Percentiles rank a stretch among this genome's conserved stretches.
Evolutionary conservation across 2,113 vertebrate species (phyloP).

Genomic region (Cinclus mexicanus): DNA sequence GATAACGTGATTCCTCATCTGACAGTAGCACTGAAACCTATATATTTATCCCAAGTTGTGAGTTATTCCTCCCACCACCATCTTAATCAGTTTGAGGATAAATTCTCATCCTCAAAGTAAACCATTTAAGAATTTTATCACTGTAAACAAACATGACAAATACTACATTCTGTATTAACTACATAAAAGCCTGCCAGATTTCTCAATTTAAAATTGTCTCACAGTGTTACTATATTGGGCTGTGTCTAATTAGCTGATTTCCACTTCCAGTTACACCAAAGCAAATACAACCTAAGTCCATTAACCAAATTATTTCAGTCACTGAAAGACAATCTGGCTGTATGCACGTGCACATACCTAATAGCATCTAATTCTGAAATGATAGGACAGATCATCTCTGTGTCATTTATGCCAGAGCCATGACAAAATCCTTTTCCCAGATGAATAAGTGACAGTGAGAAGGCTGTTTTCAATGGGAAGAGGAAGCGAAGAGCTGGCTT

Average conservation of each 20-base stretch:
- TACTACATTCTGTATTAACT: background rate
- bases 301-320: background rate
- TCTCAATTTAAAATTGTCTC: slow-evolving; percentile 44
- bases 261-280: background rate
- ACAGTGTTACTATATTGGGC: background rate
- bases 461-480: slow-evolving; percentile 88
- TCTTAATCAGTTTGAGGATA: background rate
- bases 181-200: background rate
- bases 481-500: slow-evolving; percentile 84
- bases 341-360: background rate
- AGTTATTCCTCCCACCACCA: background rate
- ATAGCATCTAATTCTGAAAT: slow-evolving; percentile 49
- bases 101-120: background rate
- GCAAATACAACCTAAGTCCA: background rate
- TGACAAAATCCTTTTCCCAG: slow-evolving; percentile 72
- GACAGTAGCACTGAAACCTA: background rate
- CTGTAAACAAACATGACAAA: slow-evolving; percentile 17
- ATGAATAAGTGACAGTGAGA: slow-evolving; percentile 80
- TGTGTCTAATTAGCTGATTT: background rate
- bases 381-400: slow-evolving; percentile 58
- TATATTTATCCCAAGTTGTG: background rate
- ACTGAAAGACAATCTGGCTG: background rate
- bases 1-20: background rate
- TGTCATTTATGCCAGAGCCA: slow-evolving; percentile 67
- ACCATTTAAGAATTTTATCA: background rate